Evolutionary conservation across 2,113 vertebrate genomes (phyloP), one percentile per base, ranked within the genome.

Genomic region (Sitta europaea): DNA sequence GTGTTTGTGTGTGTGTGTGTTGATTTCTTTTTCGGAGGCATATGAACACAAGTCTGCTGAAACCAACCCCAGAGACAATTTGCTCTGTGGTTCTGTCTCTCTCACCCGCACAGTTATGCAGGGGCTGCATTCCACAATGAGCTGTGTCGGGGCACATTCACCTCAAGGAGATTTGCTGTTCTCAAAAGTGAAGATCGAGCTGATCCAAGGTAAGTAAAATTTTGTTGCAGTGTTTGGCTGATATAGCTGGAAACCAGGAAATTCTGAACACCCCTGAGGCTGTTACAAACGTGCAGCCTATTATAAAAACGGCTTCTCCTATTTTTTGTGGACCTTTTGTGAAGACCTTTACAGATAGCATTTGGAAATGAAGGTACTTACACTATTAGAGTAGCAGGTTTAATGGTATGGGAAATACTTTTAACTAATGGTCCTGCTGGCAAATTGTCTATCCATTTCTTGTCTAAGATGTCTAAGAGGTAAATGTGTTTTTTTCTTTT

Each of bases 371-470:
- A 92, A 81, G 45, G 53, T 50, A 73, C 24, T 87, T 67, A 67
- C 45, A 53, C 50, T 55, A 74, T 78, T 90, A 77, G 35, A 91
- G 84, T 50, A 77, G 38, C 57, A 66, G 42, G 29, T 58, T 79
- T 78, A 90, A 85, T 90, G 38, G 75, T 86, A 89, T 88, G 84
- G 84, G 81, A 93, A 93, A 94, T 80, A 76, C 79, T 95, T 96
- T 65, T 42, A 81, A 61, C 59, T 88, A 61, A 90, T 75, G 33
- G 79, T 93, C 92, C 87, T 0, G 3, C 73, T 83, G 79, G 54
- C 40, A 95, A 90, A 94, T 82, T 92, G 75, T 55, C 85, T 92
- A 81, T 92, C 88, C 50, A 33, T 96, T 96, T 91, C 88, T 96
- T 67, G 84, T 92, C 59, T 54, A 85, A 79, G 79, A 87, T 38